Base-by-base conservation (phyloP, 2,797 vertebrate species). In the Tadarida brasiliensis region DNA sequence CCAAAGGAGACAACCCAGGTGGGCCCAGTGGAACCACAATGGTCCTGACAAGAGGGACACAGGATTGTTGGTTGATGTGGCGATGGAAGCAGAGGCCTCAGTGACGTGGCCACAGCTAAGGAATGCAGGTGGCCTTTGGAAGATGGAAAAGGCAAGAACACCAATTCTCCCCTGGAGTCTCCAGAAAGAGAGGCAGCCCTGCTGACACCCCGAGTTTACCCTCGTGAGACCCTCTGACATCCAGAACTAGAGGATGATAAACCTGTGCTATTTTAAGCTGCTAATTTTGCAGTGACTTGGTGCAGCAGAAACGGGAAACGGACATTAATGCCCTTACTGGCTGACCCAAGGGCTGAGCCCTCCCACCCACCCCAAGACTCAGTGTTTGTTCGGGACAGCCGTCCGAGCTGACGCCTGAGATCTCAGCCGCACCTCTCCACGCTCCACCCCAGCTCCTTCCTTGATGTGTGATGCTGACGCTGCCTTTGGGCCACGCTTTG, bases 371-470 rank as follows among this genome's bases (percentile, higher is more conserved):
- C 9, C 28, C 3, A 5, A 35, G 14, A 28, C 81, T 59, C 67
- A 15, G 54, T 30, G 68, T 65, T 65, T 51, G 16, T 33, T 87
- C 90, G 74, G 57, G n/a, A 35, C 57, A 47, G 39, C 54, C 0
- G 0, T 8, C 59, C 15, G 0, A 2, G 26, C 67, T 57, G 61
- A 77, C 78, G 35, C 81, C 17, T 0, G 35, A 71, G 56, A 47
- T 67, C 15, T 30, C 24, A 11, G 24, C 73, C 5, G 19, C 26
- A 10, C 10, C 1, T 17, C 68, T 30, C 19, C 19, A 19, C 26
- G 0, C 12, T 49, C 68, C 2, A 2, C 8, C 30, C 49, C 12
- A 20, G 65, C 28, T 63, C 47, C 76, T 14, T 28, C 3, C 0
- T 68, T 5, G 57, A 28, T 2, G 19, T 39, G 81, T 9, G 70